These are phyloP conservation scores for Atractosteus spatula DNA, from an alignment of 2,113 vertebrate genomes.

Conservation along the genomic window DNA sequence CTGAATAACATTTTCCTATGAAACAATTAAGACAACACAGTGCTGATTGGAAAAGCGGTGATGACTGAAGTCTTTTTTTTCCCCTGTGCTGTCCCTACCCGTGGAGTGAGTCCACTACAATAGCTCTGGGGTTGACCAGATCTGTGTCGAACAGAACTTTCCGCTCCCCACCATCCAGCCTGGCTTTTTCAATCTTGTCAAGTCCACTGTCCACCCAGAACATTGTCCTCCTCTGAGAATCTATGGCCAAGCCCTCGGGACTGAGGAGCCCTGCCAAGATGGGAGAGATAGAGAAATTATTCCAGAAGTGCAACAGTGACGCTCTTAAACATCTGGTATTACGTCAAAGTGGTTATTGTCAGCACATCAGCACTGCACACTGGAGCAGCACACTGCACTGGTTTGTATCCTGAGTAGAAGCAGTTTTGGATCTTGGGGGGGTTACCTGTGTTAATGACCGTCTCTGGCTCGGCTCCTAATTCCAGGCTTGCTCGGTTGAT, in stretches of 20 bases:
- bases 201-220: constrained; percentile 94
- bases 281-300: background rate
- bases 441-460: constrained; percentile 77
- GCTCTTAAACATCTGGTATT: no score
- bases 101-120: constrained; percentile 80
- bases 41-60: no score
- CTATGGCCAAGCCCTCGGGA: constrained; percentile 88
- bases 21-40: no score
- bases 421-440: no score
- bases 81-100: constrained; percentile 64
- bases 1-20: no score
- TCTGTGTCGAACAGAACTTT: constrained; percentile 76
- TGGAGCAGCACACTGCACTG: background rate
- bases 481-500: constrained; percentile 80
- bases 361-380: no score
- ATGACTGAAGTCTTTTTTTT: no score
- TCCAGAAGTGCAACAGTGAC: no score
- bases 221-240: constrained; percentile 73
- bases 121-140: constrained; percentile 91
- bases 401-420: no score
- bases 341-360: no score
- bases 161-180: constrained; percentile 80
- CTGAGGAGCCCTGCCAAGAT: constrained; percentile 78
- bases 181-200: constrained; percentile 81
- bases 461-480: constrained; percentile 82